Evolutionary conservation across 1,140 invertebrate genomes (phyloP).

Genomic region (Megathymus violae): DNA sequence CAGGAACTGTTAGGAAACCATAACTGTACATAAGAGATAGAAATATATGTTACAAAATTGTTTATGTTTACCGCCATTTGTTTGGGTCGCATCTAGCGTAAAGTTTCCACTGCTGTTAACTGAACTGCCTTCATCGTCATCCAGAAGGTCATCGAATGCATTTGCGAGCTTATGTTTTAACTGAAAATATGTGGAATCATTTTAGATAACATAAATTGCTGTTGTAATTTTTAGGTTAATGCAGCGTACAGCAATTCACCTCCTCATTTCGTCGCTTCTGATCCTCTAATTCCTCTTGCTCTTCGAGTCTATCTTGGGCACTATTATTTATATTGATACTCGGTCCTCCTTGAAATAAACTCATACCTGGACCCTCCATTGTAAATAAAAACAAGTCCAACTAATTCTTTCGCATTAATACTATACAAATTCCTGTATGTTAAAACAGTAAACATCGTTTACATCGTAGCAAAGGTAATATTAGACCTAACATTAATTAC

Average conservation of each 20-base stretch:
- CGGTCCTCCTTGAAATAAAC: conserved; percentile 84
- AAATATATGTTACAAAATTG: too few species aligned
- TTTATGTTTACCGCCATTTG: conserved; percentile 56
- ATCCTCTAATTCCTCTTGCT: conserved; percentile 84
- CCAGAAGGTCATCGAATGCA: conserved; percentile 84
- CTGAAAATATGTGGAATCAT: conserved; percentile 49
- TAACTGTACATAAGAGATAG: too few species aligned
- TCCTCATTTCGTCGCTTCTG: conserved; percentile 84
- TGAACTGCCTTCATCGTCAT: conserved; percentile 84
- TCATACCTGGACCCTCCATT: conserved; percentile 85
- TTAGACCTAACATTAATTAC: too few species aligned
- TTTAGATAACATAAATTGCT: not conserved
- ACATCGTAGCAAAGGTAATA: too few species aligned
- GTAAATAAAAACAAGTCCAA: conserved; percentile 31
- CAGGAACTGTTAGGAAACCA: not conserved
- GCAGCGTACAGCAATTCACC: conserved; percentile 55
- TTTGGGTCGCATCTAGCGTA: conserved; percentile 60
- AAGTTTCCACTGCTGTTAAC: conserved; percentile 81
- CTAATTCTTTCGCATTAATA: too few species aligned
- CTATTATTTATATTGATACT: conserved; percentile 84
- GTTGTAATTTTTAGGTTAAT: conserved; percentile 12
- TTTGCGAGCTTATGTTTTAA: conserved; percentile 82
- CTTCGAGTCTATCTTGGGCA: conserved; percentile 82
- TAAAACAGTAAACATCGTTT: too few species aligned
- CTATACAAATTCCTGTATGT: too few species aligned